Conservation (phyloP, 2,797 vertebrate genomes). For the Acanthiza pusilla region DNA sequence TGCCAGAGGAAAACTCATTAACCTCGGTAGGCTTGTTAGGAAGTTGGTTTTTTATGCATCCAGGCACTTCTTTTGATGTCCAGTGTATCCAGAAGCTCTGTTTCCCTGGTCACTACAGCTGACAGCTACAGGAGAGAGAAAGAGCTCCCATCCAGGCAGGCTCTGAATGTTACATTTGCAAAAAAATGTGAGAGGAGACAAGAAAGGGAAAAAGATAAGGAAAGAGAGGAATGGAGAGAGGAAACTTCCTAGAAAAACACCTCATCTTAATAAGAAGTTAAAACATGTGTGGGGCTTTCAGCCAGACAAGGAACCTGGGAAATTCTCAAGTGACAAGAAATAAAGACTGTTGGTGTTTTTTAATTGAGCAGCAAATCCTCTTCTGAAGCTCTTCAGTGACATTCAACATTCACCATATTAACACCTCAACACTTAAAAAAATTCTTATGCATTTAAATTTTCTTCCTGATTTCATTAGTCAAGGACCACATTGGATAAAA, state of each 20-base stretch:
- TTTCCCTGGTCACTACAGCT: neutral
- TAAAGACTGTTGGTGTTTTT: rapidly evolving
- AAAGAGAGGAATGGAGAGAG: neutral
- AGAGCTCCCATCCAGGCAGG: neutral
- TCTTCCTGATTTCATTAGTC: neutral
- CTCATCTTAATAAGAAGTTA: neutral
- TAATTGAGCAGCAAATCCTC: neutral
- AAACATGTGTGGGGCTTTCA: neutral
- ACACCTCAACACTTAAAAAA: neutral
- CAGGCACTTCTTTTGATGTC: neutral
- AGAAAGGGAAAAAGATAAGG: neutral
- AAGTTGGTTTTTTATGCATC: neutral
- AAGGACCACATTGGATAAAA: neutral
- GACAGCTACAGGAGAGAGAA: neutral
- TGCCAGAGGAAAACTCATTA: slow-evolving; percentile 7
- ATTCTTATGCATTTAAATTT: neutral
- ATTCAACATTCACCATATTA: neutral
- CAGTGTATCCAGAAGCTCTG: neutral
- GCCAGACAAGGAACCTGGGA: neutral
- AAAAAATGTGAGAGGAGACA: neutral
- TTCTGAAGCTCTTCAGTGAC: neutral
- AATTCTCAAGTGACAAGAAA: neutral
- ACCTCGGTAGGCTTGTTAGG: neutral
- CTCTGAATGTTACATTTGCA: neutral
- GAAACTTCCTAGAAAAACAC: neutral